These are phyloP conservation scores for Struthidea cinerea DNA, from an alignment of 2,113 vertebrate species.

Conservation along the genomic window DNA sequence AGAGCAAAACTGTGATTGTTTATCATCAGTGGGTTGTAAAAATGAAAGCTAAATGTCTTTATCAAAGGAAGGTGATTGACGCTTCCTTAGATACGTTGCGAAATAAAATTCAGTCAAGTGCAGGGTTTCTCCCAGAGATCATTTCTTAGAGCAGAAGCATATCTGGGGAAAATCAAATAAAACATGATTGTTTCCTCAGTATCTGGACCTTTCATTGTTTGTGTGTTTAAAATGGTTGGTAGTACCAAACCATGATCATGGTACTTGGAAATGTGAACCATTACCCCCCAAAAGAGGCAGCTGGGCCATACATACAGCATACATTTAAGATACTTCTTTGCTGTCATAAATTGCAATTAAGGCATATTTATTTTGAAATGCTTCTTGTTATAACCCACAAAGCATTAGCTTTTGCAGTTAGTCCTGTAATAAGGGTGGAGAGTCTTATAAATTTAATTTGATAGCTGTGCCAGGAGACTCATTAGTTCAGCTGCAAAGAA, in stretches of 20 bases:
- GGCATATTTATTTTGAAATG: conserved; percentile 60
- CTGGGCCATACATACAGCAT: not conserved
- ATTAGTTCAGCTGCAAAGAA: conserved; percentile 74
- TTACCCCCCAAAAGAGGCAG: not conserved
- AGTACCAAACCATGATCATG: not conserved
- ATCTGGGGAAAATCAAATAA: not conserved
- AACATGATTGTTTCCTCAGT: not conserved
- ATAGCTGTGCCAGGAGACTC: conserved; percentile 71
- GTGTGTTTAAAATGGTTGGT: not conserved
- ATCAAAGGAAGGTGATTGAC: not conserved
- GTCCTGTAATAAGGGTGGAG: conserved; percentile 70
- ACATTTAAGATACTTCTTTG: not conserved
- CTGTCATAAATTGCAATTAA: conserved; percentile 56
- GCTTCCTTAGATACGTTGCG: not conserved
- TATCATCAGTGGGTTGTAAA: not conserved
- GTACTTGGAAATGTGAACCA: not conserved
- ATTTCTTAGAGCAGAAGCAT: not conserved
- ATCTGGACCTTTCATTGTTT: not conserved
- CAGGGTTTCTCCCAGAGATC: not conserved
- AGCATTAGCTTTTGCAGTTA: conserved; percentile 63
- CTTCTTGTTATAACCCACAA: conserved; percentile 63
- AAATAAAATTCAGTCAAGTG: not conserved
- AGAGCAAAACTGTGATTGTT: not conserved
- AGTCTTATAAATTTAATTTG: conserved; percentile 79
- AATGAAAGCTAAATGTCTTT: not conserved